Evolutionary conservation across 2,888 invertebrate genomes (phyloP), one percentile per base, ranked within the genome.

Genomic region (Clivina fossor): DNA sequence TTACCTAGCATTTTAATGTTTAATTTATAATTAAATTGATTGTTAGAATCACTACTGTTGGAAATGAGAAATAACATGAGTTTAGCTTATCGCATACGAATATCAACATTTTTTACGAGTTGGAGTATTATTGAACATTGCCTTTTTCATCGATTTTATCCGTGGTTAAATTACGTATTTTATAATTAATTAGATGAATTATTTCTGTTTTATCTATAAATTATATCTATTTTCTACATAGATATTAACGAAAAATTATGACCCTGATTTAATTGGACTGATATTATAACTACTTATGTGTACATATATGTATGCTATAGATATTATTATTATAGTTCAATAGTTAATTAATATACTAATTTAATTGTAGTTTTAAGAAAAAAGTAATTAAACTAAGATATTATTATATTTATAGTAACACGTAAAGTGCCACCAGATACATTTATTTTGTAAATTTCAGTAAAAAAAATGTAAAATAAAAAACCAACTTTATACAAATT

Each of bases 151-250:
- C n/a, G n/a, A n/a, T 46, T 13, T 2, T 11, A 9, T 24, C 9
- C 26, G 41, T 41, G 35, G 22, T 33, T 47, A 47, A 47, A 47
- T 47, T 35, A 47, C 47, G 33, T 47, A 47, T 47, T 47, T 47
- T 33, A 35, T 47, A 47, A 22, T 47, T 47, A 47, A 47, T 47
- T 47, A 47, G 22, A 33, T 47, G 33, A 7, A 47, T 22, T 47
- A 47, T 47, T 47, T 33, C 26, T 24, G 47, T 32, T 33, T 44
- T 47, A 47, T 47, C 47, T 46, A 15, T 47, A 47, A 47, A 47
- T 33, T 47, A 19, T 22, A 47, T 47, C 47, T 35, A 5, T 3
- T 16, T 11, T 11, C 15, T n/a, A 28, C n/a, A 33, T 35, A 47
- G 32, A 33, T 33, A 47, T 15, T 47, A 24, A 24, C 4, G 26